Conservation (phyloP, 92 coral and sea anemone genomes). For the Actinostola sp. region DNA sequence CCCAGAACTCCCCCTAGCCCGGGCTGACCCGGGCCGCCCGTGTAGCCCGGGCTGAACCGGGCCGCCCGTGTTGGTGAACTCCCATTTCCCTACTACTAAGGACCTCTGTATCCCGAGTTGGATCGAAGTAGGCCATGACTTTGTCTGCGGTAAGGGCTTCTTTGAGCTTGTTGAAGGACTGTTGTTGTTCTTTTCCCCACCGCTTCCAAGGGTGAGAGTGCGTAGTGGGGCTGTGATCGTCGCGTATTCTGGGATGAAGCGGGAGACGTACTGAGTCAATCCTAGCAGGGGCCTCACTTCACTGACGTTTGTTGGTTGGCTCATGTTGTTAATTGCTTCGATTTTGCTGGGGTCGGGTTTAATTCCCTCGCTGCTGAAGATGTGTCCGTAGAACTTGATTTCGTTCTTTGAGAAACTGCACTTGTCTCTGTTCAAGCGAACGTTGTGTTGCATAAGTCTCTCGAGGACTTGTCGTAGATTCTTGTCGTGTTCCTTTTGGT, state of each 20-base stretch:
- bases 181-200: constrained; percentile 38
- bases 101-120: constrained; percentile 44
- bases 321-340: constrained; percentile 35
- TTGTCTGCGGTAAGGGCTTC: constrained; percentile 47
- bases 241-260: constrained; percentile 37
- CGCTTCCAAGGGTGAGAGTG: constrained; percentile 39
- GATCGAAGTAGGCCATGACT: constrained; percentile 59
- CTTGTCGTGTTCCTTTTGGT: constrained; percentile 62
- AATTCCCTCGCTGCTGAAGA: constrained; percentile 31
- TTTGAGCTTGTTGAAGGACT: constrained; percentile 8
- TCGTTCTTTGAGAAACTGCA: constrained; percentile 50
- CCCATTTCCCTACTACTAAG: too few species aligned
- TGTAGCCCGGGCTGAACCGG: constrained; percentile 50
- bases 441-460: constrained; percentile 53
- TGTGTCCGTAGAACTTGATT: constrained; percentile 50
- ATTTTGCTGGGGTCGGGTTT: constrained; percentile 45
- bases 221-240: constrained; percentile 51
- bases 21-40: constrained; percentile 36
- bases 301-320: constrained; percentile 32
- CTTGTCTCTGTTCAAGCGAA: constrained; percentile 59
- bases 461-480: constrained; percentile 47
- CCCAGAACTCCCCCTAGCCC: too few species aligned
- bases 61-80: constrained; percentile 60
- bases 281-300: constrained; percentile 44
- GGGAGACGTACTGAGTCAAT: constrained; percentile 58